Evolutionary conservation across 2,113 vertebrate genomes (phyloP).

Genomic region (Pleuronectes platessa): DNA sequence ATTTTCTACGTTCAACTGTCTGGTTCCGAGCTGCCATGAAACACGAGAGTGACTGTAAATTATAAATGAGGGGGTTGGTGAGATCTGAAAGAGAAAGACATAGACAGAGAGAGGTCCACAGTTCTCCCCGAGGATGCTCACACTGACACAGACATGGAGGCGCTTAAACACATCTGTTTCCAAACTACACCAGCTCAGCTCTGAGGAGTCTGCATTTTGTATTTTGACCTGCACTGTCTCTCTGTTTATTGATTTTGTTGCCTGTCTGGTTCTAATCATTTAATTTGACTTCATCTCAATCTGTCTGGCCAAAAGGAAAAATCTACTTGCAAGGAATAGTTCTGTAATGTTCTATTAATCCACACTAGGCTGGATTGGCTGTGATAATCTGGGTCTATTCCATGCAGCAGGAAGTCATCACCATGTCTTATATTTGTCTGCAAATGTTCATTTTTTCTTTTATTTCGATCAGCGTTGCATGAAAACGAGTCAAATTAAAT

Average conservation of each 20-base stretch:
- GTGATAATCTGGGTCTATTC: no score
- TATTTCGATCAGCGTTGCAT: not conserved
- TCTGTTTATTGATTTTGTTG: not conserved
- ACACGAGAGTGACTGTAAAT: constrained; percentile 77
- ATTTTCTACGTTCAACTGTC: constrained; percentile 67
- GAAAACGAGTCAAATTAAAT: constrained; percentile 8
- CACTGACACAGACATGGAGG: constrained; percentile 15
- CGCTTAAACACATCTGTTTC: constrained; percentile 29
- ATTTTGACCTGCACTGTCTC: not conserved
- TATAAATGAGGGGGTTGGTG: constrained; percentile 71
- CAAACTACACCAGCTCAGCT: not conserved
- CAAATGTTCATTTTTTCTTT: not conserved
- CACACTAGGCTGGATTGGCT: no score
- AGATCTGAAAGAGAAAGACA: constrained; percentile 51
- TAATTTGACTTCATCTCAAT: no score
- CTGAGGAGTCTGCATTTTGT: not conserved
- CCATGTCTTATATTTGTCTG: not conserved
- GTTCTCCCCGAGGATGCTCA: constrained; percentile 27
- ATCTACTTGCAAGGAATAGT: no score
- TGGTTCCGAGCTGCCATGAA: constrained; percentile 70
- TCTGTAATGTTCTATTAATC: no score
- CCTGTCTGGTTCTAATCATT: not conserved
- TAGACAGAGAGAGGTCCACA: constrained; percentile 20
- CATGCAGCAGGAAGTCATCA: not conserved
- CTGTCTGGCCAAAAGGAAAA: no score